Evolutionary conservation across 2,888 invertebrate species (phyloP).

Genomic region (Laothoe populi): DNA sequence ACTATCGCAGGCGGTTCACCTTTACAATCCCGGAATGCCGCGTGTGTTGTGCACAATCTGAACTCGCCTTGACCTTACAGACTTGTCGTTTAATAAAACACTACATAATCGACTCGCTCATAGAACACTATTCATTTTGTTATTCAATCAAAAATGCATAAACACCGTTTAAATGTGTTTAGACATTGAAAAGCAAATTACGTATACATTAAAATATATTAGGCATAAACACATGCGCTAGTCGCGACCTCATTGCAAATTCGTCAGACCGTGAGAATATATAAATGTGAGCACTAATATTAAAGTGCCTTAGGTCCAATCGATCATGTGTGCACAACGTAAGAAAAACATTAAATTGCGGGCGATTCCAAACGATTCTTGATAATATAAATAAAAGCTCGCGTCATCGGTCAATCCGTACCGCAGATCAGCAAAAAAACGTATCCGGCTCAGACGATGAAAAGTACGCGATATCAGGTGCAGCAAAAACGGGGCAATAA

Average conservation of each 20-base stretch:
- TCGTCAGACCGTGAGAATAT: conserved; percentile 24
- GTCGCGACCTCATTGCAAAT: conserved; percentile 13
- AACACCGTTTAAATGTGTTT: neutral
- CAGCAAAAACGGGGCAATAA: conserved; percentile 55
- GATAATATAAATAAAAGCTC: conserved; percentile 64
- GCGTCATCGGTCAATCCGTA: conserved; percentile 62
- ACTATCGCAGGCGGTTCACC: conserved; percentile 49
- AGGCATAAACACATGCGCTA: conserved; percentile 2
- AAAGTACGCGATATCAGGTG: conserved; percentile 57
- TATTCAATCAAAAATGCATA: conserved; percentile 6
- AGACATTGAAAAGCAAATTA: neutral
- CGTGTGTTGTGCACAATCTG: conserved; percentile 38
- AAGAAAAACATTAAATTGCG: conserved; percentile 35
- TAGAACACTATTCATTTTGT: conserved; percentile 15
- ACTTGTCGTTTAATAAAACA: conserved; percentile 30
- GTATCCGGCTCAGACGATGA: conserved; percentile 71
- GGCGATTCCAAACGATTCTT: conserved; percentile 50
- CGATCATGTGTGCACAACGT: conserved; percentile 24
- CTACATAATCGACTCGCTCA: conserved; percentile 14
- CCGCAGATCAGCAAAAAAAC: conserved; percentile 56
- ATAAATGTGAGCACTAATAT: conserved; percentile 24
- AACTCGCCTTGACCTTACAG: conserved; percentile 48
- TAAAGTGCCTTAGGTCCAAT: conserved; percentile 23
- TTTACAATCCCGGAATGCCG: conserved; percentile 53
- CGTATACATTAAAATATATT: neutral